These are phyloP conservation scores for Notothenia rossii DNA, from an alignment of 2,113 vertebrate genomes.

Conservation along the genomic window DNA sequence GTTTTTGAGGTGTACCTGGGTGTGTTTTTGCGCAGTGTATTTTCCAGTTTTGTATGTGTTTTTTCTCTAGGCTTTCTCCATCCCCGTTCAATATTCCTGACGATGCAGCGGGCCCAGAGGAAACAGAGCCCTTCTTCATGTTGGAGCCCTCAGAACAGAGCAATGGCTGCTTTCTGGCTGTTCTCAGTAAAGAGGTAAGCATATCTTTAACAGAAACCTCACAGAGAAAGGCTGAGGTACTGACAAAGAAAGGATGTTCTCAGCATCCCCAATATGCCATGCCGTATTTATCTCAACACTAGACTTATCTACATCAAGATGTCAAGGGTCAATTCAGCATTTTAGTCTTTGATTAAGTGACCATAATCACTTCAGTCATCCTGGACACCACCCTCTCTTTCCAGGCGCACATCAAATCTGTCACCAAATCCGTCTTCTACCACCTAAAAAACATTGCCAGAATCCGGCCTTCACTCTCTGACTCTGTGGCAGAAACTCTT, in stretches of 20 bases:
- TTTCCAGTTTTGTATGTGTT: conserved; percentile 15
- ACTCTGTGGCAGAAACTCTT: too few species aligned
- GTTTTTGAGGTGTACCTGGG: too few species aligned
- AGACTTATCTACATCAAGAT: not conserved
- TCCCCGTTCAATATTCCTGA: conserved; percentile 71
- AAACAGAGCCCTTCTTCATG: conserved; percentile 84
- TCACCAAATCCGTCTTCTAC: too few species aligned
- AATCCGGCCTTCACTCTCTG: too few species aligned
- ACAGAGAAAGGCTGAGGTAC: not conserved
- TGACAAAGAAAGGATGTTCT: not conserved
- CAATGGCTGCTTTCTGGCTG: conserved; percentile 92
- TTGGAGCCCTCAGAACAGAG: conserved; percentile 86
- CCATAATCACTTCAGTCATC: too few species aligned
- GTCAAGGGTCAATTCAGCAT: not conserved
- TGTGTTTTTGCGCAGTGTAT: not conserved
- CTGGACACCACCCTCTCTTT: too few species aligned
- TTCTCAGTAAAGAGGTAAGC: conserved; percentile 89
- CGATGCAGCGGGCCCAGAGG: conserved; percentile 13
- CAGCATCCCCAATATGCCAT: too few species aligned
- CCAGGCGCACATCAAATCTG: too few species aligned
- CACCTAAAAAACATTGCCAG: too few species aligned
- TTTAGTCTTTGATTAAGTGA: conserved; percentile 8
- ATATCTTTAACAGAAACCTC: not conserved
- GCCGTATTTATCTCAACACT: not conserved
- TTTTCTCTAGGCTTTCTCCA: conserved; percentile 79